Base-by-base conservation (phyloP, 2,113 vertebrate species). In the Globicephala melas region DNA sequence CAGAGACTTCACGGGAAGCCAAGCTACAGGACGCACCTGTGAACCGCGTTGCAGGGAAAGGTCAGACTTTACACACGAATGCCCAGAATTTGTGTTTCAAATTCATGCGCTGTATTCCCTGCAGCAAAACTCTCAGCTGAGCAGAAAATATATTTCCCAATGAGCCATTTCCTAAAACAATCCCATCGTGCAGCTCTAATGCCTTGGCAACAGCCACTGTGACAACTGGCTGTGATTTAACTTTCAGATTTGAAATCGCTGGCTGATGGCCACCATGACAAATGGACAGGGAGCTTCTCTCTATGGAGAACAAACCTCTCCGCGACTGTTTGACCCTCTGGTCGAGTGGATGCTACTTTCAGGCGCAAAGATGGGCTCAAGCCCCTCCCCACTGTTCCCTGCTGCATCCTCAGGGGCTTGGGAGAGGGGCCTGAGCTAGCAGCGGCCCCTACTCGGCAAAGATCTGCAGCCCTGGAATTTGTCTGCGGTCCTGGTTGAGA, bases 111-210 rank as follows among this genome's bases (percentile, higher is more conserved):
- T 93, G 96, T 90, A 90, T 77, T 94, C 97, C 98, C 97, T 97
- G 92, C 96, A 98, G 97, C 97, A 95, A 98, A 98, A 97, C 63
- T 91, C 97, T 98, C 97, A 97, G 96, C 97, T 94, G 97, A 98
- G 98, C 98, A 98, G 98, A 98, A 98, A 98, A 97, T 97, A 97
- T 97, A 97, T 98, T 98, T 96, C 97, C 98, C 98, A 97, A 98
- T 85, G 98, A 98, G 96, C 97, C 97, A 93, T 98, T 98, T 98
- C 96, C 95, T 96, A 97, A 98, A 98, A 98, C 97, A 97, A 96
- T 97, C 97, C 96, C 77, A 47, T 93, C 95, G 95, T 76, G 96
- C 92, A 91, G 93, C 98, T 95, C 96, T 81, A 92, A 97, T 58
- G 94, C 97, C 94, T 82, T 73, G 47, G 96, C 98, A 82, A 74